These are phyloP conservation scores for Gallinago solitaria DNA, from an alignment of 2,797 vertebrate genomes.

Conservation along the genomic window DNA sequence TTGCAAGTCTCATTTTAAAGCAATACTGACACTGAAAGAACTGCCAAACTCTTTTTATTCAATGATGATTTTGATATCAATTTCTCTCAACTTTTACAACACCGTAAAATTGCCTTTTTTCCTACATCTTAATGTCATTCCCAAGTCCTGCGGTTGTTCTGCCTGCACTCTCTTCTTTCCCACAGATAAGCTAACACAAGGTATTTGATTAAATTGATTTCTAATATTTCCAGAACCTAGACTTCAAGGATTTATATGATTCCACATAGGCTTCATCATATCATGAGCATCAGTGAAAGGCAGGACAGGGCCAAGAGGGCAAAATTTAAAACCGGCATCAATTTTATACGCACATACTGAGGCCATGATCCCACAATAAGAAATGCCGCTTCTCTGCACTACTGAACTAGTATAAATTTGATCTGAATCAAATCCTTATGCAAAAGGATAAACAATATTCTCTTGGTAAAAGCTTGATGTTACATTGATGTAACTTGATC, in stretches of 20 bases:
- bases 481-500: not conserved
- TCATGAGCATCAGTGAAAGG: not conserved
- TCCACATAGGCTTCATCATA: not conserved
- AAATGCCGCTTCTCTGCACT: not conserved
- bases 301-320: not conserved
- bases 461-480: not conserved
- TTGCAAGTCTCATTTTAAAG: conserved; percentile 45
- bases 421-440: not conserved
- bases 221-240: not conserved
- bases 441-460: not conserved
- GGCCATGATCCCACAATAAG: not conserved
- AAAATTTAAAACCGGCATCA: not conserved
- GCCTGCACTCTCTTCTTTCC: not conserved
- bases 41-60: not conserved
- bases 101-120: not conserved
- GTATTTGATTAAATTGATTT: not conserved
- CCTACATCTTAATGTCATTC: not conserved
- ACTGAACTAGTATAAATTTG: not conserved
- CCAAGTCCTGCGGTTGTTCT: not conserved
- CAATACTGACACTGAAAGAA: not conserved
- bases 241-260: not conserved
- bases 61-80: not conserved
- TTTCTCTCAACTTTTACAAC: not conserved
- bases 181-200: not conserved
- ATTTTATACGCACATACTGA: not conserved